Conservation (phyloP, 2,888 invertebrate genomes). For the Platycheirus rosarum region DNA sequence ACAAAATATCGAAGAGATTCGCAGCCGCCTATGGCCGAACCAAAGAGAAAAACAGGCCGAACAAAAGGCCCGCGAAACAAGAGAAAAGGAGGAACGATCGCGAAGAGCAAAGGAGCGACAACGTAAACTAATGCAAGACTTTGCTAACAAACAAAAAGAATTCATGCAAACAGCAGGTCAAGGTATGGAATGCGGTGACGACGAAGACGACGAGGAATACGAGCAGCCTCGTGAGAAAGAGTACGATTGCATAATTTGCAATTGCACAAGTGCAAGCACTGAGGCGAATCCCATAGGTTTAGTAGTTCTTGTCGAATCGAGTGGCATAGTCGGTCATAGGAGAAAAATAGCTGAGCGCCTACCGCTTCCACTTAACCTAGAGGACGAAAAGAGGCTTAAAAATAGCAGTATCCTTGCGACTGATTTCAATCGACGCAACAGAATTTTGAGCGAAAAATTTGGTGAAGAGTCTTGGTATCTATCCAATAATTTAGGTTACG, state of each 20-base stretch:
- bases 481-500: constrained; percentile 92
- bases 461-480: constrained; percentile 91
- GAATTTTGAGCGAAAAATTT: constrained; percentile 90
- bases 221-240: constrained; percentile 86
- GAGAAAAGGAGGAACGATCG: constrained; percentile 92
- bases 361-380: constrained; percentile 86
- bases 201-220: constrained; percentile 85
- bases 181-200: constrained; percentile 83
- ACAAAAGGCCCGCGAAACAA: constrained; percentile 85
- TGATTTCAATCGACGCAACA: constrained; percentile 90
- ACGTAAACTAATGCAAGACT: constrained; percentile 95
- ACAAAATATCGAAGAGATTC: constrained; percentile 87
- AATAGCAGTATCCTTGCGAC: constrained; percentile 87
- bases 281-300: constrained; percentile 93
- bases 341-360: constrained; percentile 82
- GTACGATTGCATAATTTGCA: constrained; percentile 98
- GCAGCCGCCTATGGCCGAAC: constrained; percentile 90
- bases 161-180: constrained; percentile 92
- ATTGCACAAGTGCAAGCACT: constrained; percentile 93
- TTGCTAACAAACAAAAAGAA: constrained; percentile 94
- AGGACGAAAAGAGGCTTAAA: constrained; percentile 85
- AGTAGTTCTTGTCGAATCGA: constrained; percentile 92
- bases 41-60: constrained; percentile 91
- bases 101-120: constrained; percentile 94
- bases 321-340: constrained; percentile 93